These are phyloP conservation scores for Eubasilissa splendida DNA, from an alignment of 2,888 invertebrate species.

Conservation along the genomic window DNA sequence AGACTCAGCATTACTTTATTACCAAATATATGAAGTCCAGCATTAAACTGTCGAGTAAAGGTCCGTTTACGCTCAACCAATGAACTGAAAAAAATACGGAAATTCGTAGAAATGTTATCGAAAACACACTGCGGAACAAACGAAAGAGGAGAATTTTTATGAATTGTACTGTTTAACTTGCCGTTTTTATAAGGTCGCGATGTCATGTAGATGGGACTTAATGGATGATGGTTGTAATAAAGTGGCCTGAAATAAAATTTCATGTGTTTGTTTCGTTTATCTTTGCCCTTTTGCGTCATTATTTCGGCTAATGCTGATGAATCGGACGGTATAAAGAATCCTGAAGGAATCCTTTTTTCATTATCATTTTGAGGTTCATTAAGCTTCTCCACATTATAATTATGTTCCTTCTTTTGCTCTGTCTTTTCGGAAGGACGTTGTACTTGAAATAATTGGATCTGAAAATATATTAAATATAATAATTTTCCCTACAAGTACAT, in stretches of 20 bases:
- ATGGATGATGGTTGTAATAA: conserved; percentile 43
- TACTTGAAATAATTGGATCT: too few relatives aligned
- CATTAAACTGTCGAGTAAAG: neutral
- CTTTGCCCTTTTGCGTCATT: conserved; percentile 28
- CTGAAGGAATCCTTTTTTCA: conserved; percentile 23
- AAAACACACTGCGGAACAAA: neutral
- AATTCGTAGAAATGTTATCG: neutral
- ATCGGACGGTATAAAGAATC: conserved; percentile 29
- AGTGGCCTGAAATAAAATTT: conserved; percentile 47
- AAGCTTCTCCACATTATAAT: conserved; percentile 3
- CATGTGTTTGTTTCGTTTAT: conserved; percentile 47
- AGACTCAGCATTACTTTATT: conserved; percentile 28
- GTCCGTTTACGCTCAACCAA: conserved; percentile 13
- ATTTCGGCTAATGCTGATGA: conserved; percentile 34
- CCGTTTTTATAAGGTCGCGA: neutral
- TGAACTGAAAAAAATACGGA: neutral
- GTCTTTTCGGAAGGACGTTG: neutral
- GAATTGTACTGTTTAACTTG: neutral
- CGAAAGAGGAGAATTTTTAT: neutral
- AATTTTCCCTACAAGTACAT: too few relatives aligned
- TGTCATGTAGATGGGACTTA: conserved; percentile 31
- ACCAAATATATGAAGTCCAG: conserved; percentile 34
- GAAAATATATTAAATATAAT: too few relatives aligned
- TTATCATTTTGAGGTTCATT: conserved; percentile 26
- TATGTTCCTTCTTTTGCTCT: neutral